These are phyloP conservation scores for Tribolium castaneum DNA, from an alignment of 1,140 invertebrate genomes.

Conservation along the genomic window DNA sequence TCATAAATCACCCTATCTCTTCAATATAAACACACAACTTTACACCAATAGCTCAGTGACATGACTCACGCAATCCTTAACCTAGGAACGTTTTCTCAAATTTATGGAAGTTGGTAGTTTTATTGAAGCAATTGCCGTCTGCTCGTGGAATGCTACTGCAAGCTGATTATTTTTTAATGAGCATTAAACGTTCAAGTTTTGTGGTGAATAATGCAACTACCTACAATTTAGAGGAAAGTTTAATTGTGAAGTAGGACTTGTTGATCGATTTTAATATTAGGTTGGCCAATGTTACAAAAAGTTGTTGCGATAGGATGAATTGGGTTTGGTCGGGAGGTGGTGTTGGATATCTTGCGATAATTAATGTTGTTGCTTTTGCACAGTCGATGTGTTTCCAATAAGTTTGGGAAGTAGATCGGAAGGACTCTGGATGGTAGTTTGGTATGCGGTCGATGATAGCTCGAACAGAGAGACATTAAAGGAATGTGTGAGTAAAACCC, in stretches of 20 bases:
- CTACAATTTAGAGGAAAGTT: background rate
- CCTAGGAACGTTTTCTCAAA: background rate
- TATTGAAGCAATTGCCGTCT: constrained; percentile 1
- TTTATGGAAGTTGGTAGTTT: constrained; percentile 6
- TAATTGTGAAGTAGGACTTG: background rate
- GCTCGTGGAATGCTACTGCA: background rate
- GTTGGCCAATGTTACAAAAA: background rate
- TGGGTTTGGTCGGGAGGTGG: background rate
- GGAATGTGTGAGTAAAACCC: constrained; percentile 31
- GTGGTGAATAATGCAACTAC: background rate
- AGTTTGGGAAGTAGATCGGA: constrained; percentile 31
- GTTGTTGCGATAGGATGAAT: background rate
- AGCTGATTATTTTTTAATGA: constrained; percentile 8
- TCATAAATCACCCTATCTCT: constrained; percentile 15
- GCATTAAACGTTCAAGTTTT: background rate
- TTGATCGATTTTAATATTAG: background rate
- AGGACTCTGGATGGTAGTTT: constrained; percentile 30
- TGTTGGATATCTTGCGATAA: constrained; percentile 27
- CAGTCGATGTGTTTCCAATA: constrained; percentile 25
- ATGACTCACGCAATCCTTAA: constrained; percentile 10
- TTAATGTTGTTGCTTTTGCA: constrained; percentile 34
- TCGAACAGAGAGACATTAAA: constrained; percentile 25
- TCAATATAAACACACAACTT: constrained; percentile 11
- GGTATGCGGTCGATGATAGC: constrained; percentile 30
- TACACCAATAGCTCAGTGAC: constrained; percentile 16